Base-by-base conservation (phyloP, 2,797 vertebrate species). In the Diceros bicornis region DNA sequence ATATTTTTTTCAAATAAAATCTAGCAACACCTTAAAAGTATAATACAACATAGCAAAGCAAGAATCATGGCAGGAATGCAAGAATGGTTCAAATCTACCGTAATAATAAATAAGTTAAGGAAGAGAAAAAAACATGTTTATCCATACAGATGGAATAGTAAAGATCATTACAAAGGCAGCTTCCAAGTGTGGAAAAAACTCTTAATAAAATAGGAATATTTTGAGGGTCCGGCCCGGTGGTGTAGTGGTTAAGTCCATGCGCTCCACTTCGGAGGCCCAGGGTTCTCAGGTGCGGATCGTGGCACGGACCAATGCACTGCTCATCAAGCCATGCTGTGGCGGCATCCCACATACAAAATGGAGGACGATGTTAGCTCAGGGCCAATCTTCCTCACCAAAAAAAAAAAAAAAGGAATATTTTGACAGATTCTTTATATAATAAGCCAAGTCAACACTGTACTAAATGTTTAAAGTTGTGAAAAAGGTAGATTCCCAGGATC, bases 381-480 rank as follows among this genome's bases (percentile, higher is more conserved):
- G 47, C 47, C 47, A 47, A 47, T 47, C 47, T 11, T 47, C 47
- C 47, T 47, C 47, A 47, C 9, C 47, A 47, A 47, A 47, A 47
- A 47, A 47, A 47, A 47, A 47, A 47, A 47, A 47, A 47, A 47
- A 47, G 25, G 59, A 85, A 79, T 75, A 75, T 84, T 41, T 92
- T 57, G n/a, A 88, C 8, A 82, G 32, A 27, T 72, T 7, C 13
- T 94, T 89, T 75, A 29, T 62, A 50, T 41, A 66, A 69, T 85
- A 87, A 69, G 11, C 29, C 27, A 69, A 89, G 4, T 68, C 72
- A 89, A 25, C 18, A 50, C 21, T 64, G 6, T 21, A 32, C 44
- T 93, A 34, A 57, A 77, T 94, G n/a, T 47, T 50, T 32, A 83
- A 72, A 72, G 18, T 50, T 79, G 25, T 88, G n/a, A 71, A 89